A percentile compares a stretch with the other conserved stretches of the same genome.
Evolutionary conservation across 2,797 vertebrate genomes (phyloP).

Genomic region (Macrochelys suwanniensis): DNA sequence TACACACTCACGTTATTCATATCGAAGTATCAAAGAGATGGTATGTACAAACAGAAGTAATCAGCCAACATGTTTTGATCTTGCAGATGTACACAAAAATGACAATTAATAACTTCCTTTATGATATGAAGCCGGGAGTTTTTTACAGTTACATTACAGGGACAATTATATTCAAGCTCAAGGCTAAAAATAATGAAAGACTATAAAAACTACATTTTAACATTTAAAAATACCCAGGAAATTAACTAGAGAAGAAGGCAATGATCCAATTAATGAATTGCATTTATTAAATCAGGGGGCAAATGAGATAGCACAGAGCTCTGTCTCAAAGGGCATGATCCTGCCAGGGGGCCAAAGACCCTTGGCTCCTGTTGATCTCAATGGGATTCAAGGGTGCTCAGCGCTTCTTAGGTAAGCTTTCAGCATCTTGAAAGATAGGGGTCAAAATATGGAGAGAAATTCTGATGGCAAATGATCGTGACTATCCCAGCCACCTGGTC

Average conservation of each 20-base stretch:
- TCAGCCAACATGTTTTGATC: constrained; percentile 68
- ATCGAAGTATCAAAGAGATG: constrained; percentile 68
- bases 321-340: not conserved
- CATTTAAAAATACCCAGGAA: constrained; percentile 78
- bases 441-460: not conserved
- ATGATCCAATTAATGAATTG: constrained; percentile 74
- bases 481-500: not conserved
- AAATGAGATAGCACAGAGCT: constrained; percentile 40
- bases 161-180: constrained; percentile 67
- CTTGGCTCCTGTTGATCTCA: accelerated
- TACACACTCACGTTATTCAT: constrained; percentile 44
- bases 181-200: constrained; percentile 71
- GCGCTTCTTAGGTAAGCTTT: not conserved
- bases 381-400: not conserved
- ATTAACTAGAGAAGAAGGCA: constrained; percentile 72
- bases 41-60: constrained; percentile 64
- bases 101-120: constrained; percentile 72
- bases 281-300: constrained; percentile 67
- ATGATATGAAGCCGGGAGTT: constrained; percentile 51
- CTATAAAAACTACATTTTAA: constrained; percentile 72
- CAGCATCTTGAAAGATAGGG: not conserved
- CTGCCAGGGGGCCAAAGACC: not conserved
- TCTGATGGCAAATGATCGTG: not conserved
- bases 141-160: constrained; percentile 72
- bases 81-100: constrained; percentile 69